Conservation (phyloP, 2,888 invertebrate genomes). For the Choreutis nemorana region DNA sequence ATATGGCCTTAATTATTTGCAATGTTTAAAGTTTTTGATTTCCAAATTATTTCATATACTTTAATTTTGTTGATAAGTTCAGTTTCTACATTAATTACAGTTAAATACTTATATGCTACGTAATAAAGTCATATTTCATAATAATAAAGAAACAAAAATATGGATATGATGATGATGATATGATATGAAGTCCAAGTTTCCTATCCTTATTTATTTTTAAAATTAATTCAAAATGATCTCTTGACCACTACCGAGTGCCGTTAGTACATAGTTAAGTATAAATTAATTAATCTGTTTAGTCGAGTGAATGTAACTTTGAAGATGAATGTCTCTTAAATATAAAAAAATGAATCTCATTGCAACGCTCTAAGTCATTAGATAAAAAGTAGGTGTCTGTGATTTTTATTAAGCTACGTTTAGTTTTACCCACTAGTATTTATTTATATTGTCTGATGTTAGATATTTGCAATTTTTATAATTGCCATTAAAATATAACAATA, state of each 20-base stretch:
- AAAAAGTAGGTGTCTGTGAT: slow-evolving; percentile 57
- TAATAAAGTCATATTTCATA: no score
- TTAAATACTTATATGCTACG: no score
- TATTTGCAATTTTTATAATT: no score
- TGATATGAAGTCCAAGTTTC: no score
- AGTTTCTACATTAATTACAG: no score
- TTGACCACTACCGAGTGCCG: slow-evolving; percentile 10
- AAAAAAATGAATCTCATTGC: slow-evolving; percentile 37
- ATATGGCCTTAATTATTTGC: neutral
- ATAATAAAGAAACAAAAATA: no score
- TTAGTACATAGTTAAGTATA: slow-evolving; percentile 27
- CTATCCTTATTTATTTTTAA: no score
- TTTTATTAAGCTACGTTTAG: slow-evolving; percentile 34
- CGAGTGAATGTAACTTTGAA: slow-evolving; percentile 23
- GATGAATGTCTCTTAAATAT: slow-evolving; percentile 17
- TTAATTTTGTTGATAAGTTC: neutral
- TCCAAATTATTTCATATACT: neutral
- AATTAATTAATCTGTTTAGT: no score
- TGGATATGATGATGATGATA: no score
- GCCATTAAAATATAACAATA: neutral
- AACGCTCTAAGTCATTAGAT: slow-evolving; percentile 38
- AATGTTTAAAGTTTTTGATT: neutral
- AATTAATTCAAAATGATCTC: no score
- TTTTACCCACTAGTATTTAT: no score
- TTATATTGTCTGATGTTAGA: no score